Conservation (phyloP, 2,113 vertebrate genomes). For the Corythornis madagascariensis region DNA sequence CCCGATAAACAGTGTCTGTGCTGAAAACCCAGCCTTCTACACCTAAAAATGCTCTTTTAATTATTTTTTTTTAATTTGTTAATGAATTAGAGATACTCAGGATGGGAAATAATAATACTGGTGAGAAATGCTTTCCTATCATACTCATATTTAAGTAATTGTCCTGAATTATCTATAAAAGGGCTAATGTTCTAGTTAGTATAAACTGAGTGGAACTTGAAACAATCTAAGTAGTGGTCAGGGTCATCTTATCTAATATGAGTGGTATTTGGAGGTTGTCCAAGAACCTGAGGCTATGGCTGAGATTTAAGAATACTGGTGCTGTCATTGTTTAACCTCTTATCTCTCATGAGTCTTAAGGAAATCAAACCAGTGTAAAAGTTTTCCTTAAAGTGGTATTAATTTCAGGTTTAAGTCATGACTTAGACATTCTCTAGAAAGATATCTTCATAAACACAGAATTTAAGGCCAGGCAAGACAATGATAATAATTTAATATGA, state of each 20-base stretch:
- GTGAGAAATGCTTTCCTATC: neutral
- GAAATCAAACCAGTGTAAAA: conserved; percentile 7
- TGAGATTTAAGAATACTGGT: neutral
- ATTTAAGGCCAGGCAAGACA: neutral
- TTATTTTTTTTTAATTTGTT: neutral
- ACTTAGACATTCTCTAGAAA: neutral
- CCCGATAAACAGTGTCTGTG: neutral
- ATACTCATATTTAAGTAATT: neutral
- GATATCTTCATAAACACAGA: neutral
- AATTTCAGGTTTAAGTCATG: conserved; percentile 6
- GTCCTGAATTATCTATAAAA: neutral
- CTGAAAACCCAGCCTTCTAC: neutral
- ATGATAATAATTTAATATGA: neutral
- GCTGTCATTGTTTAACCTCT: neutral
- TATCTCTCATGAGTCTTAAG: neutral
- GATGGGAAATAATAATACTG: neutral
- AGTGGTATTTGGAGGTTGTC: conserved; percentile 11
- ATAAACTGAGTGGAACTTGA: neutral
- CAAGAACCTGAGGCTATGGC: neutral
- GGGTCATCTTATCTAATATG: neutral
- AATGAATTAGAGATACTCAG: neutral
- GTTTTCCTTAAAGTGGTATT: neutral
- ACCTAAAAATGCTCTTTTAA: neutral
- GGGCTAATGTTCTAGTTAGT: neutral
- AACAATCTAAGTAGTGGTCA: neutral